Evolutionary conservation across 37 sponge, comb jelly and placozoan genomes (phyloP).

Genomic region (Beroe ovata): DNA sequence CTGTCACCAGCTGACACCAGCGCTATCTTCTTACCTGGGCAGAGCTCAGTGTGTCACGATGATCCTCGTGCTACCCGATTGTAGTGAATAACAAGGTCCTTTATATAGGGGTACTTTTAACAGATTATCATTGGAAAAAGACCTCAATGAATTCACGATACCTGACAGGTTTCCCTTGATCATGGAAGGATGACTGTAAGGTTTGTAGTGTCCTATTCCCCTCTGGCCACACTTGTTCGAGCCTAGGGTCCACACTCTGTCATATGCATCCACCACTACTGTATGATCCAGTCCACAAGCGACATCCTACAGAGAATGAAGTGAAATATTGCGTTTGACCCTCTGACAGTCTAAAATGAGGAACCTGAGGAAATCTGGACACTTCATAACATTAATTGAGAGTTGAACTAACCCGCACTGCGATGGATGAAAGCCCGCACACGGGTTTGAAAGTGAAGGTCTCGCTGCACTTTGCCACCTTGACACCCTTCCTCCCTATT

Average conservation of each 20-base stretch:
- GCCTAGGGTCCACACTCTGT: slow-evolving; percentile 60
- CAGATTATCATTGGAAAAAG: too few relatives aligned
- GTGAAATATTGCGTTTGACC: too few relatives aligned
- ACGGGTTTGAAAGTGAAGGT: slow-evolving; percentile 62
- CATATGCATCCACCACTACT: slow-evolving; percentile 24
- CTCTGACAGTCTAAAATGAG: too few relatives aligned
- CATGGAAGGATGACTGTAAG: slow-evolving; percentile 24
- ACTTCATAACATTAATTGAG: not conserved
- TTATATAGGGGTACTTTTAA: too few relatives aligned
- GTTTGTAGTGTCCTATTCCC: slow-evolving; percentile 61
- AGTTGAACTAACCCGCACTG: slow-evolving; percentile 18
- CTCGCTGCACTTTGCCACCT: slow-evolving; percentile 28
- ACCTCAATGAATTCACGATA: too few relatives aligned
- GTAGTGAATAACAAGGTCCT: too few relatives aligned
- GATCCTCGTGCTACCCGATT: too few relatives aligned
- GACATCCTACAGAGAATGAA: too few relatives aligned
- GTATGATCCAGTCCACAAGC: slow-evolving; percentile 62
- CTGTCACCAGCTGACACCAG: slow-evolving; percentile 55
- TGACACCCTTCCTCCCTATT: slow-evolving; percentile 58
- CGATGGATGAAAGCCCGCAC: slow-evolving; percentile 29
- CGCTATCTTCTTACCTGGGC: slow-evolving; percentile 61
- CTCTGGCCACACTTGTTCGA: slow-evolving; percentile 67
- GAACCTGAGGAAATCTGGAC: too few relatives aligned
- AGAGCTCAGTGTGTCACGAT: too few relatives aligned
- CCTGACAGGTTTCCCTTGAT: slow-evolving; percentile 19